These are phyloP conservation scores for Amphipoea lucens DNA, from an alignment of 2,888 invertebrate species.

Conservation along the genomic window DNA sequence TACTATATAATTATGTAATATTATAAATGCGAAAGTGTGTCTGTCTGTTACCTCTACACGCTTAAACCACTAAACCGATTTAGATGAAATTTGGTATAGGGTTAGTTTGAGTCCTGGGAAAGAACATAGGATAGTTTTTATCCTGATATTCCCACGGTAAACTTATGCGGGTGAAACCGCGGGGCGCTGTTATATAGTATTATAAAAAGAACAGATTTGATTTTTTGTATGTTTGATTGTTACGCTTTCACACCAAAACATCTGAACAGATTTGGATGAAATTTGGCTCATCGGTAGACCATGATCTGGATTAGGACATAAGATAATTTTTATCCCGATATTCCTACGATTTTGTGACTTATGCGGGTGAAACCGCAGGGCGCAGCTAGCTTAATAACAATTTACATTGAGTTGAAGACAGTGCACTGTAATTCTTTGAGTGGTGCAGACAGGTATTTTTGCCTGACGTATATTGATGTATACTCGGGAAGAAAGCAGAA, in stretches of 20 bases:
- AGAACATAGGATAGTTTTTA: too few species aligned
- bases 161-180: too few species aligned
- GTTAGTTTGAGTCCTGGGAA: too few species aligned
- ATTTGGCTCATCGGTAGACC: background rate
- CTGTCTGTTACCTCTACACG: too few species aligned
- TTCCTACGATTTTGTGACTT: background rate
- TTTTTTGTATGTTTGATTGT: background rate
- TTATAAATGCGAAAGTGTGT: background rate
- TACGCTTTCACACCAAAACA: background rate
- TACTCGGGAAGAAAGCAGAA: background rate
- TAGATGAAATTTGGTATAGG: too few species aligned
- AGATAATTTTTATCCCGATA: background rate
- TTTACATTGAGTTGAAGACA: background rate
- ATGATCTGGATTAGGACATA: background rate
- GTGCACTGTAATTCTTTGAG: background rate
- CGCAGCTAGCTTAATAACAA: background rate
- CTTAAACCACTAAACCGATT: too few species aligned
- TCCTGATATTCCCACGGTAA: too few species aligned
- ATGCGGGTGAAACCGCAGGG: background rate
- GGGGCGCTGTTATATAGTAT: too few species aligned
- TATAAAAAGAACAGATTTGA: background rate
- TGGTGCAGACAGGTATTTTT: background rate
- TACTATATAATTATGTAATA: too few species aligned
- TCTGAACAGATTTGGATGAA: too few species aligned
- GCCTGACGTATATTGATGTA: background rate